These are phyloP conservation scores for Venturia canescens DNA, from an alignment of 1,140 invertebrate species.

Conservation along the genomic window DNA sequence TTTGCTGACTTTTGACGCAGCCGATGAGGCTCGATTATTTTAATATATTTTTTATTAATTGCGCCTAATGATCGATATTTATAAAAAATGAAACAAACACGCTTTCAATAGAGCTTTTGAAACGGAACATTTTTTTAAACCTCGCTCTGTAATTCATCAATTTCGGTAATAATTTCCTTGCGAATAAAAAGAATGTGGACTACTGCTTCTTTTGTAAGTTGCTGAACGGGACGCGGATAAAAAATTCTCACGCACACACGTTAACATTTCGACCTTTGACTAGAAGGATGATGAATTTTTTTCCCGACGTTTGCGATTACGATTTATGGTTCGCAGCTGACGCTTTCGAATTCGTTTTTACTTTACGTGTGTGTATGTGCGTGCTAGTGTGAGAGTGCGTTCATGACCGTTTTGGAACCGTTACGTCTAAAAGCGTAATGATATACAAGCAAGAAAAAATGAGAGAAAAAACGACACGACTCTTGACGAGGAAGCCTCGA, in stretches of 20 bases:
- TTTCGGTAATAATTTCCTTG: background rate
- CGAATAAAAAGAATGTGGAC: background rate
- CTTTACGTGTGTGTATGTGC: background rate
- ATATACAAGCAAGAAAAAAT: background rate
- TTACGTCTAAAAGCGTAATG: background rate
- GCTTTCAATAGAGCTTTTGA: too few relatives aligned
- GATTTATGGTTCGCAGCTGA: slow-evolving; percentile 8
- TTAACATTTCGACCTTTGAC: slow-evolving; percentile 43
- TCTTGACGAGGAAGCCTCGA: background rate
- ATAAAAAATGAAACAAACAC: too few relatives aligned
- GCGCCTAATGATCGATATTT: too few relatives aligned
- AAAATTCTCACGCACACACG: background rate
- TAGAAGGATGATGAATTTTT: slow-evolving; percentile 44
- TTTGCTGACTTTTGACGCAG: too few relatives aligned
- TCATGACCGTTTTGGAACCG: background rate
- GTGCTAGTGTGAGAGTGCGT: background rate
- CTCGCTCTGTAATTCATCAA: background rate
- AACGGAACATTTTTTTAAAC: too few relatives aligned
- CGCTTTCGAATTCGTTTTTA: background rate
- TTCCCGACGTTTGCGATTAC: slow-evolving; percentile 19
- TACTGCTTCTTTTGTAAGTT: background rate
- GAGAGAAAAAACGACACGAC: background rate
- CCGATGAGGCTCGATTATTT: too few relatives aligned
- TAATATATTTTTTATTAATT: too few relatives aligned
- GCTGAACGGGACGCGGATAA: background rate